Base-by-base conservation (phyloP, 35 echinoderm and acorn worm species). In the Lytechinus variegatus region DNA sequence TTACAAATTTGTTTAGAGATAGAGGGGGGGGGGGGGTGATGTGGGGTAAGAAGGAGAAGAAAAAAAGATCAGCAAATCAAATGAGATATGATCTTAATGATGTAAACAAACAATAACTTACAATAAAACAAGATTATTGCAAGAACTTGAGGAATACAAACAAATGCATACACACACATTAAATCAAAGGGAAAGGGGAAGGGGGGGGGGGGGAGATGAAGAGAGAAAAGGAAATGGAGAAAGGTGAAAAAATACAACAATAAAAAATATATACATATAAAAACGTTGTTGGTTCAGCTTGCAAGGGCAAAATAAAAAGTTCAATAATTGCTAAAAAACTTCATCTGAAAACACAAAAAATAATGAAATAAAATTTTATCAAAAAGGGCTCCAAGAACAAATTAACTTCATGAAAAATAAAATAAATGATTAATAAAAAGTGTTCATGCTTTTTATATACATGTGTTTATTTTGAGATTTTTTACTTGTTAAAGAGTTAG, bases 401-500 rank as follows among this genome's bases (percentile, higher is more conserved):
- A 44, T 52, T 51, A 90, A 51, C 33, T 44, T 44, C 33, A 44
- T 44, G 51, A 19, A 89, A 88, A 88, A 27, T 28, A 88, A 88
- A 90, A 90, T 52, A 90, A 90, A 90, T 44, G 33, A 90, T 52
- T 51, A 44, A 90, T 89, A 54, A 90, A 28, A 33, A 52, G 1
- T 90, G 16, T 90, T 52, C 88, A 90, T 52, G 52, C 88, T 90
- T 19, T 90, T 3, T 51, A 90, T 33, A 52, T 54, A 90, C 88
- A 52, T 54, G 28, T 54, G 88, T 90, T 44, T 28, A 90, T 33
- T 13, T 4, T 90, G 28, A 54, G 10, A 8, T 90, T 24, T 93
- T 93, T 93, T 55, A 33, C 53, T 93, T 90, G 52, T 93, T 54
- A 93, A 54, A 93, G 92, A 54, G 92, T 93, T 5, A 93, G 92